Evolutionary conservation across 2,113 vertebrate genomes (phyloP).

Genomic region (Talpa occidentalis): DNA sequence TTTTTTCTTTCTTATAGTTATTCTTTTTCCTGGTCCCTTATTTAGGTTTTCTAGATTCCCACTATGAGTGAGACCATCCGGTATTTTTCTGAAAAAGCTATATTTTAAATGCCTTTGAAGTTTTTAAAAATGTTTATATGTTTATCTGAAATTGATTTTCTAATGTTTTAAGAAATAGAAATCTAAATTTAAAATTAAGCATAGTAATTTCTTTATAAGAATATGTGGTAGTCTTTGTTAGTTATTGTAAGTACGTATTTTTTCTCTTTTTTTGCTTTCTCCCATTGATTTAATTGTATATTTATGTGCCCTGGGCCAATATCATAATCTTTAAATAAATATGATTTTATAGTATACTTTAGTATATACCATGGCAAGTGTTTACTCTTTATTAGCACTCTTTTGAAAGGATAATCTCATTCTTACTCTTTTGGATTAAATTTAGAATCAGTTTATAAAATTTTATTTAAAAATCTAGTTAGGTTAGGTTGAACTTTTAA

Average conservation of each 20-base stretch:
- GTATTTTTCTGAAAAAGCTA: neutral
- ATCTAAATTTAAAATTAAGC: neutral
- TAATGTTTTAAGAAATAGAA: neutral
- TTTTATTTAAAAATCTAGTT: neutral
- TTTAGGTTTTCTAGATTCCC: no score
- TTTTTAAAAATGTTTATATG: neutral
- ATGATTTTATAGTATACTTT: neutral
- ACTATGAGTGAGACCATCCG: no score
- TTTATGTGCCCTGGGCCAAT: neutral
- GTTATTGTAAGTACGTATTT: neutral
- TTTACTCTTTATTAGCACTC: neutral
- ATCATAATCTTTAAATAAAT: neutral
- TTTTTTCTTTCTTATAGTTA: no score
- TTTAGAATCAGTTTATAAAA: neutral
- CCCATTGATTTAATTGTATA: neutral
- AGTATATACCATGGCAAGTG: neutral
- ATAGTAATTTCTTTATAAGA: conserved; percentile 11
- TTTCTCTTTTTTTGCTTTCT: no score
- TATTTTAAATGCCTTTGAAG: neutral
- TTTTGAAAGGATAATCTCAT: neutral
- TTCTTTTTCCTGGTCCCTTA: no score
- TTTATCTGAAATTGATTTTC: neutral
- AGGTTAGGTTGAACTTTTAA: neutral
- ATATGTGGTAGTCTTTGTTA: neutral
- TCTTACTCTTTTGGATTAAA: conserved; percentile 30